Conservation (phyloP, 2,888 invertebrate genomes). For the Camptogramma bilineatum region DNA sequence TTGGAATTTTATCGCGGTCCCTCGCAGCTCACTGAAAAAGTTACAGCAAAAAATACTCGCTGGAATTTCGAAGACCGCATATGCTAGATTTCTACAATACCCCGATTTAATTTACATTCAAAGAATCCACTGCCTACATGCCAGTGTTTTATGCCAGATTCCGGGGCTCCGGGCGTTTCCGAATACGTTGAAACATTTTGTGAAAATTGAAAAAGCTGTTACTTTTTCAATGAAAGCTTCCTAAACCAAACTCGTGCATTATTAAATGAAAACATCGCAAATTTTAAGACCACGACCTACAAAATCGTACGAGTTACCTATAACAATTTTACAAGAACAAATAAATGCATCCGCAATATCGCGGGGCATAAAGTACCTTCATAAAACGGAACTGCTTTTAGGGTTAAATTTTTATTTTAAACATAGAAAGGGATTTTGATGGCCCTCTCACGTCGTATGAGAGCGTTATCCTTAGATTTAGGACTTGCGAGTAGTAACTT, state of each 20-base stretch:
- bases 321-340: conserved; percentile 75
- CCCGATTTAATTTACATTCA: conserved; percentile 41
- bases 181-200: conserved; percentile 16
- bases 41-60: conserved; percentile 41
- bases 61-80: conserved; percentile 34
- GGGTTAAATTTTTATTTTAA: conserved; percentile 85
- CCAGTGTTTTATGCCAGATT: conserved; percentile 21
- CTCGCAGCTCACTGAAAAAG: conserved; percentile 34
- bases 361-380: conserved; percentile 67
- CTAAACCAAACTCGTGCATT: conserved; percentile 32
- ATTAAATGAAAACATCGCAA: conserved; percentile 40
- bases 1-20: conserved; percentile 43
- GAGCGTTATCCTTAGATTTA: conserved; percentile 80
- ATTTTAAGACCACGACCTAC: conserved; percentile 37
- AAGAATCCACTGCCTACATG: conserved; percentile 28
- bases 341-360: conserved; percentile 71
- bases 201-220: conserved; percentile 22
- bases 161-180: conserved; percentile 5
- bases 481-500: conserved; percentile 61
- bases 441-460: conserved; percentile 74
- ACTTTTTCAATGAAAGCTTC: conserved; percentile 17
- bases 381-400: conserved; percentile 76
- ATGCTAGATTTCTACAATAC: conserved; percentile 35
- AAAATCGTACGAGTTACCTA: conserved; percentile 58
- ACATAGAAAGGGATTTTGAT: conserved; percentile 84